These are phyloP conservation scores for Heliconius hermathena DNA, from an alignment of 1,140 invertebrate genomes.

Conservation along the genomic window DNA sequence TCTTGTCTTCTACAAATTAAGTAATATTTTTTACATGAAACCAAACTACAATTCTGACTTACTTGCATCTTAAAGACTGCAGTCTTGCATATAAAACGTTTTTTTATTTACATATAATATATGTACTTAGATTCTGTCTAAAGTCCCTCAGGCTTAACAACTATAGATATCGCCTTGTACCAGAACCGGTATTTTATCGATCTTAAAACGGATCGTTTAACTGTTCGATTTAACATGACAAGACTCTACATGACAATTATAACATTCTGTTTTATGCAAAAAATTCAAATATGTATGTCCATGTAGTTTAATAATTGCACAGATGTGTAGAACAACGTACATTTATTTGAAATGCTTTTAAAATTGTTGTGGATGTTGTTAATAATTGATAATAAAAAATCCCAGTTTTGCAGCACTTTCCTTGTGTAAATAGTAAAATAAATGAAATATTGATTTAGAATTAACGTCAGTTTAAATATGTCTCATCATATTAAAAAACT, in stretches of 20 bases:
- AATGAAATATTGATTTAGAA: too few relatives aligned
- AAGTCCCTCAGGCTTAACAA: not conserved
- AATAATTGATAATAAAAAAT: too few relatives aligned
- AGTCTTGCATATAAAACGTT: too few relatives aligned
- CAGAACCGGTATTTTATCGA: constrained; percentile 12
- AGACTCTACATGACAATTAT: not conserved
- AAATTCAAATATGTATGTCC: not conserved
- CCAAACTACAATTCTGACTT: too few relatives aligned
- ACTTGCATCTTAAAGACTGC: too few relatives aligned
- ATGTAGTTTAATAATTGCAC: not conserved
- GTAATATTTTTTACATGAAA: too few relatives aligned
- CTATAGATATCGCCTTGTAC: constrained; percentile 1
- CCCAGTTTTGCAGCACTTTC: too few relatives aligned
- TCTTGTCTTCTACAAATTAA: too few relatives aligned
- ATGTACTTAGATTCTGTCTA: not conserved
- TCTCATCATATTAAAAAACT: too few relatives aligned
- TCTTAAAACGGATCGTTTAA: not conserved
- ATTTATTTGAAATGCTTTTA: not conserved
- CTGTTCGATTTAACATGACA: constrained; percentile 12
- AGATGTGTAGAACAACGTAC: not conserved
- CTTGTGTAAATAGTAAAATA: too few relatives aligned
- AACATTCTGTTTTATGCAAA: constrained; percentile 10
- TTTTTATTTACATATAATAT: not conserved
- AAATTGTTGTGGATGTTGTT: not conserved
- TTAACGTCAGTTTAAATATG: too few relatives aligned